phyloP scores from a whole-genome alignment of 2,888 invertebrate genomes.

The Erynnis tages region DNA sequence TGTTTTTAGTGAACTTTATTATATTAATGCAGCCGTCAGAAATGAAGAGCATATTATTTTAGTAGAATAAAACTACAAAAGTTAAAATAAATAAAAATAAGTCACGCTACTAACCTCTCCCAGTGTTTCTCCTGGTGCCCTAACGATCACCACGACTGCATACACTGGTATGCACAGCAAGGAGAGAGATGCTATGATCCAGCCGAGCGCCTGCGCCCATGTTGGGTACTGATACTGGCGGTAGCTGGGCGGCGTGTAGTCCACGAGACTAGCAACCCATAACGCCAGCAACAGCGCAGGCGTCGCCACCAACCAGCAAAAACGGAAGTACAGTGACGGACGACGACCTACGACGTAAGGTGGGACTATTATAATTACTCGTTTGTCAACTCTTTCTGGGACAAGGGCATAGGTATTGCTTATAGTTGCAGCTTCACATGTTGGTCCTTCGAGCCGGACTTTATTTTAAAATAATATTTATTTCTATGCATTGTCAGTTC shows the following conservation, averaged over 20 bases:
- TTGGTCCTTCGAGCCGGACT: no score
- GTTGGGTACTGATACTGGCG: slow-evolving; percentile 90
- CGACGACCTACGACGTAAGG: slow-evolving; percentile 62
- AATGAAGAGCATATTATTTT: no score
- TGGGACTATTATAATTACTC: no score
- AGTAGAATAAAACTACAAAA: no score
- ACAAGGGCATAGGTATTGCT: no score
- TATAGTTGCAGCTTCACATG: no score
- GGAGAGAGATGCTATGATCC: slow-evolving; percentile 92
- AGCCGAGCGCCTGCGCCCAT: slow-evolving; percentile 93
- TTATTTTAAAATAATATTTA: no score
- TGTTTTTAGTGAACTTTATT: no score
- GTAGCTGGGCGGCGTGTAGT: slow-evolving; percentile 92
- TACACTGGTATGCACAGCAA: slow-evolving; percentile 92
- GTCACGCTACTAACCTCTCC: slow-evolving; percentile 83
- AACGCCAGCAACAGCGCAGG: slow-evolving; percentile 91
- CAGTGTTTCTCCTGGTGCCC: slow-evolving; percentile 86
- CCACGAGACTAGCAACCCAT: slow-evolving; percentile 93
- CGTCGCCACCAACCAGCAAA: slow-evolving; percentile 92
- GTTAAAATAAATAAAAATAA: no score
- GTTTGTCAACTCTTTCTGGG: no score
- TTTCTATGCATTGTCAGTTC: no score
- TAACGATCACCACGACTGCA: slow-evolving; percentile 86
- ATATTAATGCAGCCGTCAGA: no score
- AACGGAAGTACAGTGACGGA: slow-evolving; percentile 90